Evolutionary conservation across 2,113 vertebrate genomes (phyloP).

Genomic region (Erythrolamprus reginae): DNA sequence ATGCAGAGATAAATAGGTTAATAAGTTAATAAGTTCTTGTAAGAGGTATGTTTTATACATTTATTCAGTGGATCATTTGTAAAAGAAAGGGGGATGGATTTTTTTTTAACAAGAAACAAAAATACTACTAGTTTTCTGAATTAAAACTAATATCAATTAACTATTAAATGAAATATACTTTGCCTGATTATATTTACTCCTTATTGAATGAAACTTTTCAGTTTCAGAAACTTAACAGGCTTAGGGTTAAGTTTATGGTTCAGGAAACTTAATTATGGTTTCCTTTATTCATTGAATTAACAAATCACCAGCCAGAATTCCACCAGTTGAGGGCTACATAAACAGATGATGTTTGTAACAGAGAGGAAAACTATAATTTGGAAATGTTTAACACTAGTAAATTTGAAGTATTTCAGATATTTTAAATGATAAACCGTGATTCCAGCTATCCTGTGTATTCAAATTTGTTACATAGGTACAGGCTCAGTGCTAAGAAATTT

Average conservation of each 20-base stretch:
- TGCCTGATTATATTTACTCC: neutral
- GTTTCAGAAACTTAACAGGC: neutral
- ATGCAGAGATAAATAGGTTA: conserved; percentile 37
- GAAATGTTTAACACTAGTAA: neutral
- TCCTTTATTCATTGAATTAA: neutral
- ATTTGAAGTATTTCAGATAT: neutral
- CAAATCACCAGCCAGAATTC: neutral
- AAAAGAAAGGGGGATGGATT: neutral
- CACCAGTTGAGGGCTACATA: neutral
- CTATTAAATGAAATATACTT: conserved; percentile 21
- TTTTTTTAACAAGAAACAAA: conserved; percentile 10
- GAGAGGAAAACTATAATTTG: neutral
- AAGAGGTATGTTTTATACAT: conserved; percentile 27
- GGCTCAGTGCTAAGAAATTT: neutral
- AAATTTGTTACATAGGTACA: neutral
- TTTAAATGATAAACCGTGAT: neutral
- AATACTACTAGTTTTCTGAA: conserved; percentile 13
- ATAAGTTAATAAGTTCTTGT: conserved; percentile 35
- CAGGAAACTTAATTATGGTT: neutral
- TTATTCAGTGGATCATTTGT: conserved; percentile 9
- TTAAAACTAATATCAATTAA: conserved; percentile 31
- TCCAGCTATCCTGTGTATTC: neutral
- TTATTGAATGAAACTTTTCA: neutral
- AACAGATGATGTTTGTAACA: neutral
- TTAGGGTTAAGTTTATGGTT: neutral